Evolutionary conservation across 1,140 invertebrate species (phyloP).

Genomic region (Drosophila bocki): DNA sequence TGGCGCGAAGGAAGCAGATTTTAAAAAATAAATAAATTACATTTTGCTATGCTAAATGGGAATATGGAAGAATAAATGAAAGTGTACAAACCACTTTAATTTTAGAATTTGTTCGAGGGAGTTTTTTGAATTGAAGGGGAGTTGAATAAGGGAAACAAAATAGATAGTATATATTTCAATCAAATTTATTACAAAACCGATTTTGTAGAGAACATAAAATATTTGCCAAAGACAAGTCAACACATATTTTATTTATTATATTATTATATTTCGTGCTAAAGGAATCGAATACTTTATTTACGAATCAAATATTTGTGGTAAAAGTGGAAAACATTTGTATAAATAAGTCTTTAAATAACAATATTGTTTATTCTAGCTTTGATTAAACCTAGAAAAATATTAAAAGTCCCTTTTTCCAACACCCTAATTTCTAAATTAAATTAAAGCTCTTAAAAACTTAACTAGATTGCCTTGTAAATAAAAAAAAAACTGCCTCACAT

Average conservation of each 20-base stretch:
- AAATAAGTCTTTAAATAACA: too few species aligned
- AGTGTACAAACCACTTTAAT: not conserved
- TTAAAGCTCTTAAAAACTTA: not conserved
- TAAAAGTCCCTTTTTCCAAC: accelerated
- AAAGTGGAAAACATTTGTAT: too few species aligned
- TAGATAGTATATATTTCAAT: too few species aligned
- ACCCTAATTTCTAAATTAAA: not conserved
- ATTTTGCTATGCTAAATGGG: not conserved
- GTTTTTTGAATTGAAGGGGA: not conserved
- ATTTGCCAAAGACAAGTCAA: too few species aligned
- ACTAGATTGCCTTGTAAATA: conserved; percentile 15
- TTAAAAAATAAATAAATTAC: conserved; percentile 15
- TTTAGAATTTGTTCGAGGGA: not conserved
- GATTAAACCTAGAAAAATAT: not conserved
- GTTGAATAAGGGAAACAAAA: not conserved
- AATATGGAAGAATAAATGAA: not conserved
- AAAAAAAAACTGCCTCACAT: conserved; percentile 17
- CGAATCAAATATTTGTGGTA: too few species aligned
- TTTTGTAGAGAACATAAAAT: not conserved
- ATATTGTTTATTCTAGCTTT: not conserved
- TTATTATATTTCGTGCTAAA: too few species aligned
- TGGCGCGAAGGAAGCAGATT: not conserved
- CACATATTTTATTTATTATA: not conserved
- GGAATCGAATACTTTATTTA: not conserved
- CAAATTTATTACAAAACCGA: not conserved